phyloP scores from a whole-genome alignment of 2,113 vertebrate species.

The Pelobates fuscus region DNA sequence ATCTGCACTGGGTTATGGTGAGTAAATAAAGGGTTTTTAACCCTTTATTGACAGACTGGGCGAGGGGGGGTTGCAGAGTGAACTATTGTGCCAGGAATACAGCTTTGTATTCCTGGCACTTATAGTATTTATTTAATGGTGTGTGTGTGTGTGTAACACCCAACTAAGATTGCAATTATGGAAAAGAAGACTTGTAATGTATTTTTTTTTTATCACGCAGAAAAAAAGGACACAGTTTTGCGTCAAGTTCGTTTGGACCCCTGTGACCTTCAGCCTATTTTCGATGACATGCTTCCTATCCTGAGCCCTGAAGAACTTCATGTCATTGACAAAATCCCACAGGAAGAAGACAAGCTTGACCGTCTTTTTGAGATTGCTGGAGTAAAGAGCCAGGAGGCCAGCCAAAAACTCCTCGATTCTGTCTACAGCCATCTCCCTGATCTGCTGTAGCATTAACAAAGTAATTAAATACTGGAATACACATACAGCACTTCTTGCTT shows the following conservation, averaged over 20 bases:
- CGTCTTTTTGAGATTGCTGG: conserved; percentile 92
- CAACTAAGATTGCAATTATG: too few species aligned
- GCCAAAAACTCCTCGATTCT: conserved; percentile 95
- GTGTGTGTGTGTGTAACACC: too few species aligned
- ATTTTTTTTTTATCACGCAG: conserved; percentile 61
- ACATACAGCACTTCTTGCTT: conserved; percentile 1
- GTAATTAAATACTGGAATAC: neutral
- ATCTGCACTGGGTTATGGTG: too few species aligned
- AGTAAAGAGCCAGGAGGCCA: conserved; percentile 96
- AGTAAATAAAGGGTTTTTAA: too few species aligned
- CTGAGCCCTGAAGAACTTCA: conserved; percentile 92
- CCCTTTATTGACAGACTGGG: too few species aligned
- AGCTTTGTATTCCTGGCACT: too few species aligned
- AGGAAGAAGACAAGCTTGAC: conserved; percentile 93
- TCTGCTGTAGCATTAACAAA: conserved; percentile 71
- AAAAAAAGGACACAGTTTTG: conserved; percentile 97
- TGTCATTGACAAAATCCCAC: conserved; percentile 86
- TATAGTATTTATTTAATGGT: too few species aligned
- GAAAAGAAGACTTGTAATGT: too few species aligned
- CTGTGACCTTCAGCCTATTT: conserved; percentile 95
- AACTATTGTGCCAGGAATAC: too few species aligned
- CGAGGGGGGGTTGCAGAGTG: too few species aligned
- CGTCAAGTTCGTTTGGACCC: conserved; percentile 95
- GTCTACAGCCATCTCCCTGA: conserved; percentile 96
- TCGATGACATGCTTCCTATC: conserved; percentile 96